phyloP scores from a whole-genome alignment of 2,113 vertebrate genomes.

The Actenoides hombroni region DNA sequence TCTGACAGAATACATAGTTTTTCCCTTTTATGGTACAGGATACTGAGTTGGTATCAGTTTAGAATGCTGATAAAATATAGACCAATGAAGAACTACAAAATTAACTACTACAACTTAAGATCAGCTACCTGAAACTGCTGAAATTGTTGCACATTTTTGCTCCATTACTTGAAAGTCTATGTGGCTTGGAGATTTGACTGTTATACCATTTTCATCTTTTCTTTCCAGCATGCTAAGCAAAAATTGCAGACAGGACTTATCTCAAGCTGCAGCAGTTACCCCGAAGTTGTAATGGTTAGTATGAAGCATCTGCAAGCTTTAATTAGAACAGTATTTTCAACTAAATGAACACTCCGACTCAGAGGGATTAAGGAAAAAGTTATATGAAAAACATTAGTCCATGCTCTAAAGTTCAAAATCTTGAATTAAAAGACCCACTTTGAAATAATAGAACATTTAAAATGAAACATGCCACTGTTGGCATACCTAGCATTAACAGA shows the following conservation, averaged over 20 bases:
- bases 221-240: not conserved
- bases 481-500: not conserved
- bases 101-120: not conserved
- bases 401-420: not conserved
- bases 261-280: not conserved
- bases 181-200: not conserved
- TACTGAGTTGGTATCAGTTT: not conserved
- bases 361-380: not conserved
- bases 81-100: not conserved
- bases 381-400: not conserved
- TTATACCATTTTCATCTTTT: not conserved
- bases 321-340: not conserved
- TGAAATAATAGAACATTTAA: not conserved
- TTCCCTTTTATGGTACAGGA: not conserved
- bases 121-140: not conserved
- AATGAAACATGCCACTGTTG: not conserved
- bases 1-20: not conserved
- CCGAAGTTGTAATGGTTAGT: not conserved
- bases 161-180: not conserved
- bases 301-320: not conserved
- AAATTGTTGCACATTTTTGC: not conserved
- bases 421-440: not conserved
- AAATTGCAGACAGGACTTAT: not conserved
- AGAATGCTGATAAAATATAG: not conserved
- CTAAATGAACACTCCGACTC: not conserved